A percentile compares a stretch with the other conserved stretches of the same genome.
Conservation (phyloP, 2,113 vertebrate species). For the Okapia johnstoni region DNA sequence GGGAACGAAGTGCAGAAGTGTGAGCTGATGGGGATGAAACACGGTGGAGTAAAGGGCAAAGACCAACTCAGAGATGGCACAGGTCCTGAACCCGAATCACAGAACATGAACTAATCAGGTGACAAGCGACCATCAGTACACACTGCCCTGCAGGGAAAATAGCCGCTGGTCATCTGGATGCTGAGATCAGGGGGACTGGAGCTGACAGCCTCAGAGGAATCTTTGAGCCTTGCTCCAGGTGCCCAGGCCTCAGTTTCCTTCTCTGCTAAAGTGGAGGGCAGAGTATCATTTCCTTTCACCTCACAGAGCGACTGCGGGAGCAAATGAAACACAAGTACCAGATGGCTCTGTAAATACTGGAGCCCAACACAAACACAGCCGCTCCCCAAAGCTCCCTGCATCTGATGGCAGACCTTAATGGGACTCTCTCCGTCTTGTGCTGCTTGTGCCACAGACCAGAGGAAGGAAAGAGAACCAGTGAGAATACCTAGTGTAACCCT, state of each 20-base stretch:
- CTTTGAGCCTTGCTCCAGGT: background rate
- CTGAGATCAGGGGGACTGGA: background rate
- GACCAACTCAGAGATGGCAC: background rate
- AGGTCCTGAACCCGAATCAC: background rate
- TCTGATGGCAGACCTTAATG: background rate
- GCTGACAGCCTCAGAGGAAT: background rate
- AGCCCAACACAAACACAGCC: background rate
- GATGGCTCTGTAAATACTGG: background rate
- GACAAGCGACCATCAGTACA: background rate
- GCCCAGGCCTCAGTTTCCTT: background rate
- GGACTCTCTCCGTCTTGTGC: background rate
- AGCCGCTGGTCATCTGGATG: background rate
- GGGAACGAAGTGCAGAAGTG: background rate
- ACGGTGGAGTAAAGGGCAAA: background rate
- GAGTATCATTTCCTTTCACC: background rate
- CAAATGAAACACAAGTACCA: background rate
- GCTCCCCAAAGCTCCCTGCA: background rate
- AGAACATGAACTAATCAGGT: background rate
- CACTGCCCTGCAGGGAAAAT: background rate
- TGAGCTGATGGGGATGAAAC: background rate
- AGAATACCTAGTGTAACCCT: background rate
- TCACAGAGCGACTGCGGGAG: background rate
- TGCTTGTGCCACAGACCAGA: background rate
- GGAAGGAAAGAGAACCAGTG: background rate
- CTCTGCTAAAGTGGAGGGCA: background rate